Conservation (phyloP, 2,888 invertebrate species). For the Epinotia demarniana region DNA sequence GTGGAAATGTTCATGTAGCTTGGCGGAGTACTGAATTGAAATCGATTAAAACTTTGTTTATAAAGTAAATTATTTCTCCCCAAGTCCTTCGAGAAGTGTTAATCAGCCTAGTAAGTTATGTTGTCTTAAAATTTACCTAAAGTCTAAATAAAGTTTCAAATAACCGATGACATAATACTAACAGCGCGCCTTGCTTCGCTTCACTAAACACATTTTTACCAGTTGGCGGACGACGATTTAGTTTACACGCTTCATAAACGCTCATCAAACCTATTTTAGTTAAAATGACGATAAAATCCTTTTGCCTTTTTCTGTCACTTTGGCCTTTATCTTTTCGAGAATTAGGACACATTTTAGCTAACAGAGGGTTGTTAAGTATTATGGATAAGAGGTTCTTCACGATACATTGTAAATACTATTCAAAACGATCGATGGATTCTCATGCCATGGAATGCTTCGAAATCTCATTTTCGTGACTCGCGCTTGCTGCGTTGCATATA, state of each 20-base stretch:
- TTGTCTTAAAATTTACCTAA: not conserved
- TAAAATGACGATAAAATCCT: not conserved
- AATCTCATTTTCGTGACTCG: not conserved
- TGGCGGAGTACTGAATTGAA: too few species aligned
- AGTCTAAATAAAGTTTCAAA: not conserved
- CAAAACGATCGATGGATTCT: not conserved
- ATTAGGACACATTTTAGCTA: not conserved
- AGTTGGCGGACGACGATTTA: constrained; percentile 27
- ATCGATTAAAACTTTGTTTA: too few species aligned
- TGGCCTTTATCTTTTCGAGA: not conserved
- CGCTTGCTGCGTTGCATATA: constrained; percentile 11
- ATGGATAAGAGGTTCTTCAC: constrained; percentile 16
- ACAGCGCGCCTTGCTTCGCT: constrained; percentile 47
- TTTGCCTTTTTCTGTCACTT: not conserved
- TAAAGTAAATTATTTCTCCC: too few species aligned
- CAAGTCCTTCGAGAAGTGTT: not conserved
- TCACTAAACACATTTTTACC: constrained; percentile 45
- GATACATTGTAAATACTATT: constrained; percentile 34
- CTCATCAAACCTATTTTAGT: not conserved
- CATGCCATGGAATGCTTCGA: not conserved
- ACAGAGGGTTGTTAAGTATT: not conserved
- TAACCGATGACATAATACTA: constrained; percentile 20
- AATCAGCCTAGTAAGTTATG: constrained; percentile 1
- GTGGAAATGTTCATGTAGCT: too few species aligned
- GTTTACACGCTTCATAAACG: constrained; percentile 35